Evolutionary conservation across 2,888 invertebrate genomes (phyloP), one percentile per base, ranked within the genome.

Genomic region (Eupithecia inturbata): DNA sequence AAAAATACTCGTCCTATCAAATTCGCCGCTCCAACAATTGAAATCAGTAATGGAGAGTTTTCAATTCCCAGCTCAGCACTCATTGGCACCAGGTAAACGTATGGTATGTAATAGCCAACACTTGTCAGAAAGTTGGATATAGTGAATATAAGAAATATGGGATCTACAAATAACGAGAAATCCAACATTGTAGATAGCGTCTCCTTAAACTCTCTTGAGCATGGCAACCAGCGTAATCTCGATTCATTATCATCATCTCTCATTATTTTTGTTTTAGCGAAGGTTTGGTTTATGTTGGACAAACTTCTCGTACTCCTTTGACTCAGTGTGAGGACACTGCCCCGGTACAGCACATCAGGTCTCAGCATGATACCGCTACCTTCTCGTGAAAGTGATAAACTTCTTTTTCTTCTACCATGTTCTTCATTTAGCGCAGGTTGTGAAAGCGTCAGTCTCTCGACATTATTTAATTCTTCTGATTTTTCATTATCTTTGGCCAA

Each of bases 41-140:
- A 96, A 79, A 98, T 95, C 73, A 98, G 94, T 84, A 96, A 96
- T 82, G 97, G 96, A 7, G 97, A 96, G 71, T 95, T 94, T 26
- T 91, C 86, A 45, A 97, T 91, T 1, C 94, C 95, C 69, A 96
- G 86, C 71, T 96, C 93, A 75, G 96, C 95, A 16, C 97, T 97
- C 92, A 97, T 96, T 67, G 97, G 96, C 82, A 97, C 96, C 75
- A 97, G 95, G 87, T 97, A 99, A 70, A 98, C 96, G 87, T 98
- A 98, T 49, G 99, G 99, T 85, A 99, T 96, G 89, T 98, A 98
- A 95, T 98, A 99, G 76, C 99, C 99, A 86, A 99, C 97, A 87
- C 98, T 99, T 63, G 98, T 98, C 87, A 98, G 96, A 89, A 99
- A 98, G 92, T 99, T 99, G 57, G 99, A 99, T 71, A 98, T 83